Evolutionary conservation across 1,140 invertebrate genomes (phyloP).

Genomic region (Drosophila punjabiensis): DNA sequence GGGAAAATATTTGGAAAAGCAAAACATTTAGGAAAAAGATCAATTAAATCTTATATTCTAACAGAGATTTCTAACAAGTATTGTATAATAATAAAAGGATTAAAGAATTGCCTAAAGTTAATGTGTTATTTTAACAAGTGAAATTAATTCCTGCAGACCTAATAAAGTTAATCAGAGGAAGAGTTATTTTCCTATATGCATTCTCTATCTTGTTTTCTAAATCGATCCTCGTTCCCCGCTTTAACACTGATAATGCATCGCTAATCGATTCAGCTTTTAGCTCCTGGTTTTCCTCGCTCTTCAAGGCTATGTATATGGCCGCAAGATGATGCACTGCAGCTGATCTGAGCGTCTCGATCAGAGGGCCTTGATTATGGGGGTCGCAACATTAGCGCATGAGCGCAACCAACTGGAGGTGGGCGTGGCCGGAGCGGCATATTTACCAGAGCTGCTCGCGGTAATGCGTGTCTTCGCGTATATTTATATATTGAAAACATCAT

Average conservation of each 20-base stretch:
- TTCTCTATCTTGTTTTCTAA: conserved; percentile 13
- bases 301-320: conserved; percentile 14
- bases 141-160: background rate
- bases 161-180: background rate
- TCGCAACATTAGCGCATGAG: conserved; percentile 58
- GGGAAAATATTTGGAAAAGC: accelerated
- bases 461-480: conserved; percentile 51
- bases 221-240: conserved; percentile 18
- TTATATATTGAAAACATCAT: conserved; percentile 57
- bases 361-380: conserved; percentile 64
- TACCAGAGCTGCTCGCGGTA: conserved; percentile 35
- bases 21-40: background rate
- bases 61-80: background rate
- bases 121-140: background rate
- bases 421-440: conserved; percentile 49
- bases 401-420: conserved; percentile 20
- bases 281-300: background rate
- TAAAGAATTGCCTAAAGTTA: background rate
- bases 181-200: background rate
- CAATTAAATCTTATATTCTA: background rate
- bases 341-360: conserved; percentile 39
- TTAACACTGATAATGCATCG: conserved; percentile 13
- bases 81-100: background rate
- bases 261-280: conserved; percentile 6
- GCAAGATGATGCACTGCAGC: conserved; percentile 1